Evolutionary conservation across 2,888 invertebrate species (phyloP).

Genomic region (Ceraclea dissimilis): DNA sequence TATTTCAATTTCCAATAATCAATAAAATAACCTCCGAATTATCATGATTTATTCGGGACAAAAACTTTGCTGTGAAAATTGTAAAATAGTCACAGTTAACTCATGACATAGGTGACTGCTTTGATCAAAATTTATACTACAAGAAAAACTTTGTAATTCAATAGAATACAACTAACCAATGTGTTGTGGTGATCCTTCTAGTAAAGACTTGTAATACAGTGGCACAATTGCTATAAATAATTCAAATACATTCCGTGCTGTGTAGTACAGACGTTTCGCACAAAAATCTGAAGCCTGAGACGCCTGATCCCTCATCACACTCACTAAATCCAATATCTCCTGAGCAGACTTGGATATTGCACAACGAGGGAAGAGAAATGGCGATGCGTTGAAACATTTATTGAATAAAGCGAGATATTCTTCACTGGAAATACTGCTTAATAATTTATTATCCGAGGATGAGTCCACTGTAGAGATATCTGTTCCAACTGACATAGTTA

Average conservation of each 20-base stretch:
- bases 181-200: slow-evolving; percentile 82
- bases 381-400: slow-evolving; percentile 39
- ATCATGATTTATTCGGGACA: no score
- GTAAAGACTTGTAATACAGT: slow-evolving; percentile 67
- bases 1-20: no score
- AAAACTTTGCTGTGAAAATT: no score
- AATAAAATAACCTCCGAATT: no score
- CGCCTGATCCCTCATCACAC: slow-evolving; percentile 60
- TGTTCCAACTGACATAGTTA: slow-evolving; percentile 53
- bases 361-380: slow-evolving; percentile 48
- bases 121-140: no score
- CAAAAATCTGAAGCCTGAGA: slow-evolving; percentile 53
- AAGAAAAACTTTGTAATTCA: no score
- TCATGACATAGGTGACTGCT: no score
- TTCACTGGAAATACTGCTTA: slow-evolving; percentile 26
- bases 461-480: slow-evolving; percentile 27
- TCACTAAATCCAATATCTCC: slow-evolving; percentile 56
- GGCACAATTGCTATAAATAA: slow-evolving; percentile 72
- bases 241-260: slow-evolving; percentile 66
- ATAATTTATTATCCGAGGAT: not conserved
- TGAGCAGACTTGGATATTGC: slow-evolving; percentile 55
- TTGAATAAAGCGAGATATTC: slow-evolving; percentile 41
- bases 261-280: slow-evolving; percentile 58
- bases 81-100: no score
- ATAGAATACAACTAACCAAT: slow-evolving; percentile 60